phyloP scores from a whole-genome alignment of 2,113 vertebrate genomes.

The Daphoenositta chrysoptera region DNA sequence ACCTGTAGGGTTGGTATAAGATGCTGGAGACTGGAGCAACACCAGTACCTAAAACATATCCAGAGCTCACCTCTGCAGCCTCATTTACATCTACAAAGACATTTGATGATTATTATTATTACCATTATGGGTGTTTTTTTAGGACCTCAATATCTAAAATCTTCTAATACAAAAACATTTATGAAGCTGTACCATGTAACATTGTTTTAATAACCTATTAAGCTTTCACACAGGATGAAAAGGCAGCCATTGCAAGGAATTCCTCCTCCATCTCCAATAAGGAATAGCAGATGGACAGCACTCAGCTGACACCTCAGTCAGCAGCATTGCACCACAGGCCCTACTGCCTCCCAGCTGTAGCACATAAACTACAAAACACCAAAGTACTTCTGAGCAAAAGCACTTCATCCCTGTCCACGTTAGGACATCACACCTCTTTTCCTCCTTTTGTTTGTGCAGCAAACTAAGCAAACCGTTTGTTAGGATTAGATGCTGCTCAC shows the following conservation, averaged over 20 bases:
- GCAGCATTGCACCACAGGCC: neutral
- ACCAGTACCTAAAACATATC: neutral
- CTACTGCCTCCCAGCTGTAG: neutral
- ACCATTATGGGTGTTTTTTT: accelerated
- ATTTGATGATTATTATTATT: neutral
- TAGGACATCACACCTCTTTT: neutral
- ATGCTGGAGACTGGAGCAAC: neutral
- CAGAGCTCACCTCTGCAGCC: neutral
- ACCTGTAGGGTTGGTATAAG: neutral
- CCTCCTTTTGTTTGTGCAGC: neutral
- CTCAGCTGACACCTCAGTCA: neutral
- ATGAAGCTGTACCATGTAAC: neutral
- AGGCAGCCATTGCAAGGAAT: neutral
- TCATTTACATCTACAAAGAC: neutral
- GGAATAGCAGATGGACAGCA: neutral
- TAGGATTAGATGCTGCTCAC: neutral
- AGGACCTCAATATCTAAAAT: neutral
- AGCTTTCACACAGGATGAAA: neutral
- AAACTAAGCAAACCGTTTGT: neutral
- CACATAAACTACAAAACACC: accelerated
- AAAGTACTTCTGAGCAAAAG: neutral
- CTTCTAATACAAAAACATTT: neutral
- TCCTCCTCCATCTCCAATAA: neutral
- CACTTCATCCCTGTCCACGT: neutral
- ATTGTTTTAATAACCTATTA: neutral